These are phyloP conservation scores for Sapajus apella DNA, from an alignment of 2,113 vertebrate species.

Conservation along the genomic window DNA sequence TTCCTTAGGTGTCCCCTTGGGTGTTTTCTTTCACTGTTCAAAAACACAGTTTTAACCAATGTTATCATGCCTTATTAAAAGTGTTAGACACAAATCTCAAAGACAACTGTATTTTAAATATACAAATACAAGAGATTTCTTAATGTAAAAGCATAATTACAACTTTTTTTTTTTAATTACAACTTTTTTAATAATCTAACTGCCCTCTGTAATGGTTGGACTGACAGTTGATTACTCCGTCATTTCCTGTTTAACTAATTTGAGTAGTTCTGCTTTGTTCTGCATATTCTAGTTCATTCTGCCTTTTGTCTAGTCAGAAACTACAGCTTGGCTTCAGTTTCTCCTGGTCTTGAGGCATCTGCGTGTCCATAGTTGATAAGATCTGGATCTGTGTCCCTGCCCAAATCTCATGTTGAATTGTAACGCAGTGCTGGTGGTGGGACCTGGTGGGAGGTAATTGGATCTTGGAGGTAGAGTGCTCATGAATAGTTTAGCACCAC, in stretches of 20 bases:
- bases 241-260: neutral
- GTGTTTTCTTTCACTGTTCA: neutral
- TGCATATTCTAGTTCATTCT: neutral
- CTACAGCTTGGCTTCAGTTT: neutral
- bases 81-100: neutral
- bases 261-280: neutral
- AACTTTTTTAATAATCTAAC: neutral
- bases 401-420: no score
- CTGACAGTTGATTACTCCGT: neutral
- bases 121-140: neutral
- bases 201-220: neutral
- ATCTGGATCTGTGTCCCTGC: no score
- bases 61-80: neutral
- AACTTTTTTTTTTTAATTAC: neutral
- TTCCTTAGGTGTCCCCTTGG: neutral
- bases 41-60: neutral
- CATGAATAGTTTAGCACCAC: no score
- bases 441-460: no score
- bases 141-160: neutral
- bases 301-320: neutral
- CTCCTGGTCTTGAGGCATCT: neutral
- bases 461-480: no score
- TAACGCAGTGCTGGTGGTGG: no score
- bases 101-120: neutral
- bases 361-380: neutral